A percentile compares a stretch with the other conserved stretches of the same genome.
These are phyloP conservation scores for Stegodyphus mimosarum DNA, from an alignment of 1,140 invertebrate genomes.

Conservation along the genomic window DNA sequence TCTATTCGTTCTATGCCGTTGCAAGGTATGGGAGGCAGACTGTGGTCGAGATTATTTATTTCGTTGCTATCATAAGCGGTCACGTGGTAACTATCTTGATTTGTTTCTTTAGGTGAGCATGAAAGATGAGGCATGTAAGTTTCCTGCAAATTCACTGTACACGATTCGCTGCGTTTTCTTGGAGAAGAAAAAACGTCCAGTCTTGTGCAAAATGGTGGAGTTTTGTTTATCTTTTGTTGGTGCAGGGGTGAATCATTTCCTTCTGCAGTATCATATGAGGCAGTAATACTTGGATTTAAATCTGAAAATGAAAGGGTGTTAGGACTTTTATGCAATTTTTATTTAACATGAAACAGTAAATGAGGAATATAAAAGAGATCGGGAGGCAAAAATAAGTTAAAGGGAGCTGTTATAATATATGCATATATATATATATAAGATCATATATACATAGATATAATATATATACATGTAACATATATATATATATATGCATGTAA, in stretches of 20 bases:
- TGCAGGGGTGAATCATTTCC: constrained; percentile 12
- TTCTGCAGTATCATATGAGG: constrained; percentile 4
- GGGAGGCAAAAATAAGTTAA: too few relatives aligned
- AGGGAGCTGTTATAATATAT: too few relatives aligned
- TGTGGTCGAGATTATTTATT: constrained; percentile 36
- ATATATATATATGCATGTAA: too few relatives aligned
- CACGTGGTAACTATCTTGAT: neutral
- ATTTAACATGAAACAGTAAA: too few relatives aligned
- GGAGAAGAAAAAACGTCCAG: neutral
- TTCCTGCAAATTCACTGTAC: constrained; percentile 25
- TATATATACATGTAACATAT: too few relatives aligned
- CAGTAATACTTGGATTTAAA: neutral
- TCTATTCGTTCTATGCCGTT: constrained; percentile 7
- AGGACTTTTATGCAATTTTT: too few relatives aligned
- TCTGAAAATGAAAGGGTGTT: neutral
- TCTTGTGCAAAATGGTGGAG: neutral
- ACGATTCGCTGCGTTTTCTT: constrained; percentile 37
- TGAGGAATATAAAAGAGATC: too few relatives aligned
- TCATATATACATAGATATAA: too few relatives aligned
- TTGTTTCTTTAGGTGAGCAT: neutral
- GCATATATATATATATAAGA: too few relatives aligned
- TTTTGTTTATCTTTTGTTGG: neutral
- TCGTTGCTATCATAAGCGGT: constrained; percentile 10
- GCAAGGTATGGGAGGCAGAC: neutral
- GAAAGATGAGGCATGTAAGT: constrained; percentile 4